A percentile compares a stretch with the other conserved stretches of the same genome.
These are phyloP conservation scores for Mus musculus DNA, from an alignment of 2,113 vertebrate genomes.

Conservation along the genomic window GRCm39 chr9:98950501-98951000, in stretches of 20 bases:
- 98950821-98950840: neutral
- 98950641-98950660: neutral
- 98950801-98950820: neutral
- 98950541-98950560: neutral
- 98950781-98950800: neutral
- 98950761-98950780: neutral
- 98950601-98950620: neutral
- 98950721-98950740: constrained; percentile 43
- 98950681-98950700: constrained; percentile 41
- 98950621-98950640: neutral
- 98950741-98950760: constrained; percentile 1
- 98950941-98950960: neutral
- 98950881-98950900: neutral
- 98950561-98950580: neutral
- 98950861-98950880: neutral
- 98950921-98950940: constrained; percentile 23
- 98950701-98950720: neutral
- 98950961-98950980: constrained; percentile 50
- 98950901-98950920: neutral
- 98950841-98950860: neutral
- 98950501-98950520: neutral
- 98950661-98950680: constrained; percentile 11
- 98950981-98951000: constrained; percentile 16
- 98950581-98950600: neutral
- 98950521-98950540: neutral